Base-by-base conservation (phyloP, 2,888 invertebrate species). In the Bruchidius siliquastri region DNA sequence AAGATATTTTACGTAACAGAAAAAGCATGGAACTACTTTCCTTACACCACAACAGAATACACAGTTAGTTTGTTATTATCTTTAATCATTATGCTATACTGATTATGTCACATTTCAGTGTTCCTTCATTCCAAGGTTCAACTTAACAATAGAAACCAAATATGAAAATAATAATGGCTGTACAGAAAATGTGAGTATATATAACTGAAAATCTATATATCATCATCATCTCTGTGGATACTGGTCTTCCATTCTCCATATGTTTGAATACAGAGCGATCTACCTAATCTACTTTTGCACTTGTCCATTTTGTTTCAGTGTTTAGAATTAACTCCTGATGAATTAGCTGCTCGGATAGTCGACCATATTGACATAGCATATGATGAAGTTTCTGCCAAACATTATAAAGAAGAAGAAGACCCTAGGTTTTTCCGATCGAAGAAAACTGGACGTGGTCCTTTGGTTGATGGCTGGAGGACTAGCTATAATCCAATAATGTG, bases 21-120 rank as follows among this genome's bases (percentile, higher is more conserved):
- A 87, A 96, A 96, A 84, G 95, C 96, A 20, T 97, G 96, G 96
- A 97, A 97, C 86, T 97, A 94, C 87, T 97, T 96, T 88, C 97
- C 97, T 18, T 95, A 91, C 82, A 96, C 96, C 21, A 91, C 94
- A 72, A 96, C 87, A 89, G 94, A 94, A 85, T 94, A 94, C 82
- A 93, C 93, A 79, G 93, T 94, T 87, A 91, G 91, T 90, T 72
- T 67, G 70, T 72, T 49, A 8, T 22, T 68, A 67, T 49, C 2
- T 49, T 22, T 71, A 73, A 18, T 21, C 21, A 21, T 73, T 70
- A 71, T 20, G 32, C 72, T 20, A 72, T 13, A 22, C 70, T 70
- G 73, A 68, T 77, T 71, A 71, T 3, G 72, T 71, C 71, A 74
- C 79, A 81, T 91, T 91, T 80, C 88, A 96, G 95, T 96, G 97